Evolutionary conservation across 2,113 vertebrate species (phyloP).

Genomic region (Odobenus rosmarus): DNA sequence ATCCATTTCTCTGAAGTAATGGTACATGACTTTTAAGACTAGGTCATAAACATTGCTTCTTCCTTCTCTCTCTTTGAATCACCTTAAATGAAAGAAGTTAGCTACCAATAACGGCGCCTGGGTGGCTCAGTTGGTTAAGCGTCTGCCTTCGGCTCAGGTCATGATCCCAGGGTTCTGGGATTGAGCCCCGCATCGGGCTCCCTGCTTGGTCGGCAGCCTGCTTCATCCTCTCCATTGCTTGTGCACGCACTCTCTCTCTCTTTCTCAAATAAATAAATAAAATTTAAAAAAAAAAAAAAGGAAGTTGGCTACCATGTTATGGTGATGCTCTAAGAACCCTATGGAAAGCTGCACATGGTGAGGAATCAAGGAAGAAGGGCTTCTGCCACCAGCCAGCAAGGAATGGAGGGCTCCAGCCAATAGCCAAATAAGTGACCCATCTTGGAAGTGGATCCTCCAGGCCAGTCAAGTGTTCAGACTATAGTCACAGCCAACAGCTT

Average conservation of each 20-base stretch:
- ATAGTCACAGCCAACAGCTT: background rate
- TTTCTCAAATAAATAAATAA: no score
- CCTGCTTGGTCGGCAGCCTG: no score
- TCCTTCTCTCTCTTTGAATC: background rate
- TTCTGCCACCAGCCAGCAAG: background rate
- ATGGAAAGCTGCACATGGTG: background rate
- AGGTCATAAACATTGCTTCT: background rate
- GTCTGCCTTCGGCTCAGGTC: no score
- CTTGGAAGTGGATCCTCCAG: background rate
- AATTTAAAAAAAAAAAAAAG: no score
- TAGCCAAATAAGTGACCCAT: background rate
- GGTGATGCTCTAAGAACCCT: background rate
- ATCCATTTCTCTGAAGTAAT: background rate
- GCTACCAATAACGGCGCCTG: no score
- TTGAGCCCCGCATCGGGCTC: no score
- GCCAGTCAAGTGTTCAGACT: background rate
- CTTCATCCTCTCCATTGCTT: no score
- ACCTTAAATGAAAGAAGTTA: background rate
- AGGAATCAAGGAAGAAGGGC: background rate
- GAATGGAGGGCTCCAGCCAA: background rate
- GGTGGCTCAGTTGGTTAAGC: no score
- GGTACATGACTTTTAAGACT: background rate
- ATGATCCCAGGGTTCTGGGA: no score
- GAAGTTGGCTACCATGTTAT: background rate
- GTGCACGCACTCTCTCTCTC: no score